Percentiles rank a stretch among this genome's conserved stretches.
Evolutionary conservation across 53 echinoderm and acorn worm genomes (phyloP).

Genomic region (Arbacia lixula): DNA sequence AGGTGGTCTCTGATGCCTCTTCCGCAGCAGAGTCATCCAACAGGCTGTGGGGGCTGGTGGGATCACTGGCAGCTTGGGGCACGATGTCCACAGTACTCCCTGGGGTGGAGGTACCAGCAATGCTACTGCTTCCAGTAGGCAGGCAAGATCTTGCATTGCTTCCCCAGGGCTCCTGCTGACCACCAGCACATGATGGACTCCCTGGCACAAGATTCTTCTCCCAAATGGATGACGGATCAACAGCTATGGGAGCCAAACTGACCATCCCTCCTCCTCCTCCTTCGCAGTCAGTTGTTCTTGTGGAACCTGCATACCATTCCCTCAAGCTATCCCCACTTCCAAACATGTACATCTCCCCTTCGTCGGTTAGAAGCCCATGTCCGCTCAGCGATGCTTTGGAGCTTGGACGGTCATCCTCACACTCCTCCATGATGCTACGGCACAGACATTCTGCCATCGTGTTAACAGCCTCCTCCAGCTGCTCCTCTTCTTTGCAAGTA

Average conservation of each 20-base stretch:
- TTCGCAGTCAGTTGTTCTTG: conserved; percentile 43
- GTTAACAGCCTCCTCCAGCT: conserved; percentile 92
- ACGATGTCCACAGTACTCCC: not conserved
- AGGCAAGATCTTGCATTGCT: conserved; percentile 62
- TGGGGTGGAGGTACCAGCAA: not conserved
- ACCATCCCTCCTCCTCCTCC: not conserved
- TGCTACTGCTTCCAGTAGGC: conserved; percentile 36
- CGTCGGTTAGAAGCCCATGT: conserved; percentile 7
- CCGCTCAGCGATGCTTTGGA: not conserved
- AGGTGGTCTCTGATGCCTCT: conserved; percentile 64
- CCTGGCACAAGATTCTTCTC: conserved; percentile 82
- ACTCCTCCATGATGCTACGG: conserved; percentile 88
- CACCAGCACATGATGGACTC: conserved; percentile 62
- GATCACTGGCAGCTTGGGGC: conserved; percentile 7
- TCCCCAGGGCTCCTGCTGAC: conserved; percentile 54
- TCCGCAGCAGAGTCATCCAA: conserved; percentile 38
- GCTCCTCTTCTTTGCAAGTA: conserved; percentile 23
- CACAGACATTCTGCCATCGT: conserved; percentile 94
- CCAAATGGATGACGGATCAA: conserved; percentile 59
- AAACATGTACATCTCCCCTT: conserved; percentile 19
- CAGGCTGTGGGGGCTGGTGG: conserved; percentile 23
- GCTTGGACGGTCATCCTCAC: conserved; percentile 56
- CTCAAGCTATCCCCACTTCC: conserved; percentile 23
- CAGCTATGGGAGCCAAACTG: conserved; percentile 39
- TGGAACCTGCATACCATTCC: conserved; percentile 56